These are phyloP conservation scores for Hyperoplus lanceolatus DNA, from an alignment of 2,797 vertebrate genomes.

Conservation along the genomic window DNA sequence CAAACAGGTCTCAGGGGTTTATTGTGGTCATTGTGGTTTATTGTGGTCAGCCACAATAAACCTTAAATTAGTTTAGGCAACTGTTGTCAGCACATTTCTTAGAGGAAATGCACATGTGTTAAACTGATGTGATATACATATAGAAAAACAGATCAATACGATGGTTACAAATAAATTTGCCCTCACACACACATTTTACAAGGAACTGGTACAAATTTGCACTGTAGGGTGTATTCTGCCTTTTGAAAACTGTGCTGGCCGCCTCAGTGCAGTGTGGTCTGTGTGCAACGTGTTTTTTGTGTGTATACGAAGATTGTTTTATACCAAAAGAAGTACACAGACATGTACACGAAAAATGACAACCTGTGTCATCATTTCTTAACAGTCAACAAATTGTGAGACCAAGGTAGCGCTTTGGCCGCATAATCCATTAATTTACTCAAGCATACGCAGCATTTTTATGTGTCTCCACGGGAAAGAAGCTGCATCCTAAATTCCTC, in stretches of 20 bases:
- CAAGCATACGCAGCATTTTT: conserved; percentile 52
- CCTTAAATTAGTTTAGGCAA: too few species aligned
- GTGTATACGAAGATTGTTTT: conserved; percentile 4
- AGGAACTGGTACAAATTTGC: conserved; percentile 11
- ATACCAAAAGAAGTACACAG: conserved; percentile 28
- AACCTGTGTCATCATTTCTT: conserved; percentile 33
- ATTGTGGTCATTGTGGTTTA: too few species aligned
- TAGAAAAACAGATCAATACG: too few species aligned
- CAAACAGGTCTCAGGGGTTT: too few species aligned
- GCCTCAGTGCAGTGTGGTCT: conserved; percentile 21
- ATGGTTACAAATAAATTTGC: too few species aligned
- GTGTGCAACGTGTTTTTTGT: conserved; percentile 9
- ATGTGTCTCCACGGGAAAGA: conserved; percentile 37
- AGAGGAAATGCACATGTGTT: too few species aligned
- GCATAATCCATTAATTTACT: conserved; percentile 58
- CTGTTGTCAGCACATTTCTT: too few species aligned
- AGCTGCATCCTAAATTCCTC: conserved; percentile 43
- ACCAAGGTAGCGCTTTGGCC: conserved; percentile 21
- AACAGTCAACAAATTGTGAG: conserved; percentile 47
- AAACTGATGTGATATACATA: too few species aligned
- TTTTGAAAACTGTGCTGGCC: conserved; percentile 34
- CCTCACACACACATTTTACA: neutral
- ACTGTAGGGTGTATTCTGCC: conserved; percentile 6
- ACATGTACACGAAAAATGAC: conserved; percentile 15
- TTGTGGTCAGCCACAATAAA: too few species aligned